Conservation (phyloP, 2,888 invertebrate genomes). For the Chloromyia formosa region DNA sequence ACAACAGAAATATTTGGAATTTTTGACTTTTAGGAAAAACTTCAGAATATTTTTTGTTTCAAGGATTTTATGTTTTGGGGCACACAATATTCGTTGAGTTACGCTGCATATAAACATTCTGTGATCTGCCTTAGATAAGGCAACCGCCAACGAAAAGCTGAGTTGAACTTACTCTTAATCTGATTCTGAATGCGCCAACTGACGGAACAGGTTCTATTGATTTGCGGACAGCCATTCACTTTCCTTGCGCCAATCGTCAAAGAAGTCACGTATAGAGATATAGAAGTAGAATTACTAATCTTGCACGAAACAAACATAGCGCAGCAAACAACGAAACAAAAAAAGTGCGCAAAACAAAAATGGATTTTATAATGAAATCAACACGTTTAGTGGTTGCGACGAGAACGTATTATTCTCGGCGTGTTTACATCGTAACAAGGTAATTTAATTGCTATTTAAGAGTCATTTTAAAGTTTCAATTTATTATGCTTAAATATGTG, state of each 20-base stretch:
- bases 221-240: neutral
- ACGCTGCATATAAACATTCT: too few species aligned
- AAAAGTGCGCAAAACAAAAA: too few species aligned
- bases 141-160: too few species aligned
- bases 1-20: too few species aligned
- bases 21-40: too few species aligned
- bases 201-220: constrained; percentile 11
- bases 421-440: constrained; percentile 63
- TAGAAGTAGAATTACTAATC: neutral
- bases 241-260: neutral
- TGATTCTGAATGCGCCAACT: too few species aligned
- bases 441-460: constrained; percentile 53
- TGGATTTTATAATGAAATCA: constrained; percentile 63
- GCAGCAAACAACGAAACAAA: constrained; percentile 30
- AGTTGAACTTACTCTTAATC: too few species aligned
- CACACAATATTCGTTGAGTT: too few species aligned
- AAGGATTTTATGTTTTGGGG: too few species aligned
- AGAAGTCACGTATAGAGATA: neutral
- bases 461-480: neutral
- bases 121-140: too few species aligned
- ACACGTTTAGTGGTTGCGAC: constrained; percentile 61
- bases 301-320: neutral
- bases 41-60: too few species aligned
- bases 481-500: neutral
- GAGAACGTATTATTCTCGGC: constrained; percentile 62